phyloP scores from a whole-genome alignment of 2,888 invertebrate genomes.

The Heliconius ismenius region DNA sequence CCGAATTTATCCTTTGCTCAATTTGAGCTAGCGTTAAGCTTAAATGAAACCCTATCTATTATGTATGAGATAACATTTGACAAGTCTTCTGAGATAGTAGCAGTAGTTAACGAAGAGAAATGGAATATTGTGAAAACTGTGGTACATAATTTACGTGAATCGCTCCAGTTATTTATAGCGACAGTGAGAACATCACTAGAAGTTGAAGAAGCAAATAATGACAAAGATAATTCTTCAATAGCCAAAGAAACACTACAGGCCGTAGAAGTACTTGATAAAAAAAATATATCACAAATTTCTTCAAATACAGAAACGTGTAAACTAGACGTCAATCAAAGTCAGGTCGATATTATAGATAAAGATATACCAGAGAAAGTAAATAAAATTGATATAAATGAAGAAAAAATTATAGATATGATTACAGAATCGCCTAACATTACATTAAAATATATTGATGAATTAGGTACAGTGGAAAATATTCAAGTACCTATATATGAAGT shows the following conservation, averaged over 20 bases:
- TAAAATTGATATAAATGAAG: neutral
- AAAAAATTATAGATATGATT: neutral
- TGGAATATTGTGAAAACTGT: conserved; percentile 20
- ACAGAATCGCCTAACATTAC: neutral
- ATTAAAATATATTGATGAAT: neutral
- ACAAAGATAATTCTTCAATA: neutral
- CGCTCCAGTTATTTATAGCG: conserved; percentile 23
- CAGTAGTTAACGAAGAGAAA: conserved; percentile 16
- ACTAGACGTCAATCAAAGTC: neutral
- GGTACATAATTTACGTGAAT: conserved; percentile 22
- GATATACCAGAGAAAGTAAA: neutral
- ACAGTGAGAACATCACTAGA: conserved; percentile 11
- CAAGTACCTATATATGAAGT: neutral
- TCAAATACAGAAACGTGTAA: neutral
- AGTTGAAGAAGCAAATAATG: neutral
- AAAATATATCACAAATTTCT: neutral
- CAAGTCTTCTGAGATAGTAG: conserved; percentile 10
- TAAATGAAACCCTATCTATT: conserved; percentile 27
- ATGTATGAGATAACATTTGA: conserved; percentile 26
- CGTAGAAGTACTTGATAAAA: neutral
- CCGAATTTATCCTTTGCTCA: conserved; percentile 17
- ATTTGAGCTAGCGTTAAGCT: conserved; percentile 26
- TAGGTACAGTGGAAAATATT: neutral
- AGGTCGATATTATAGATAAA: neutral
- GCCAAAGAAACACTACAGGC: neutral